Evolutionary conservation across 23 tunicate genomes (phyloP), one percentile per base, ranked within the genome.

Genomic region (Corella eumyota): DNA sequence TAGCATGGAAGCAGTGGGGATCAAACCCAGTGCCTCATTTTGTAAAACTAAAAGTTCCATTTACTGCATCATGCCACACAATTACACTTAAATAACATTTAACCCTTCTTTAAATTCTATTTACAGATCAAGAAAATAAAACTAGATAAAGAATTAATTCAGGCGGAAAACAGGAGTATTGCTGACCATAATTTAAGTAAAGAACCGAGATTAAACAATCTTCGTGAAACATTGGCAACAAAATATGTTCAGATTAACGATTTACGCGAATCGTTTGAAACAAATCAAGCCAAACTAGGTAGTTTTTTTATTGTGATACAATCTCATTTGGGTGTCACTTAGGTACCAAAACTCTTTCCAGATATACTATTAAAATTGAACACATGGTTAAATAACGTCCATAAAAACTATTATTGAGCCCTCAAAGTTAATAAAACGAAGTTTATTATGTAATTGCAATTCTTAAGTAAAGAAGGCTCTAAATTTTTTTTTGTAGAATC

Each of bases 91-190:
- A 53, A 19, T 53, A n/a, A 53, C 25, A 53, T 6, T 60, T 24
- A 0, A 55, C 50, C 50, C 50, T 45, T 0, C 19, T 45, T 19
- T 7, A 0, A 23, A 4, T 45, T 20, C 2, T 2, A 20, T 45
- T 62, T 34, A n/a, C 66, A 79, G 78, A 44, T 85, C 7, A 77
- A 77, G 34, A 67, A 78, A 54, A 73, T 73, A 3, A 79, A 79
- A 32, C 71, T 88, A 52, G 96, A 88, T 67, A 88, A 58, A 28
- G 88, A 78, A 45, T 40, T 79, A 49, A 33, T 73, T 25, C 76
- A 81, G 53, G 90, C 90, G 21, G 81, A 72, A 68, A 88, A 88
- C 66, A 57, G 96, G 25, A 79, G 90, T 62, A 67, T 79, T 26
- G 96, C 96, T 3, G 96, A 88, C 28, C 61, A 79, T 47, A 88